Base-by-base conservation (phyloP, 2,888 invertebrate genomes). In the Phortica magna region DNA sequence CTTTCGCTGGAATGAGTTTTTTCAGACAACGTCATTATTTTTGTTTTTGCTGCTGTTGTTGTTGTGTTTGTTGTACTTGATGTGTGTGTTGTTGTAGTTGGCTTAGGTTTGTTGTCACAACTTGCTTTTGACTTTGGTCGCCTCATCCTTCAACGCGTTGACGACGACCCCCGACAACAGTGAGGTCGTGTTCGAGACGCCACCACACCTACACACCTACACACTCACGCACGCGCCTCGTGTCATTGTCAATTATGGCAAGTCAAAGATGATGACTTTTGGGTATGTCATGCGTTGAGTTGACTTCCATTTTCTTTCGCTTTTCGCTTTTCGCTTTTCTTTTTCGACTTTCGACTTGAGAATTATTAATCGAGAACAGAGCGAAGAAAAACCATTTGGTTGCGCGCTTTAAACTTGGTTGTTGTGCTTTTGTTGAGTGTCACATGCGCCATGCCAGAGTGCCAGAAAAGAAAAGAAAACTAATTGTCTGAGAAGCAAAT, bases 211-310 rank as follows among this genome's bases (percentile, higher is more conserved):
- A 41, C 67, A 12, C 12, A n/a, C n/a, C n/a, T n/a, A n/a, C n/a
- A n/a, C 22, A 22, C 9, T 19, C 59, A 14, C 17, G 10, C 70
- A 53, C n/a, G 31, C 70, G n/a, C 48, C 55, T 17, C 31, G 22
- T 71, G 55, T 71, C 70, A 71, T 41, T 71, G 70, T 71, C 70
- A 71, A 71, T 71, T 71, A 55, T 71, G 53, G 55, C 70, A 71
- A 71, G 53, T 71, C 55, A 71, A 55, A 71, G 55, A 71, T 71
- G 70, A 71, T 71, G 70, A 55, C 70, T 71, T 68, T 71, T 14
- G 19, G 42, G 55, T 31, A 43, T 7, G 10, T 19, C 10, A 61
- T 42, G 70, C 42, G 55, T 53, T 5, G 39, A 53, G 55, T 31
- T 71, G 70, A 71, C 70, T 71, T 68, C n/a, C n/a, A 19, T 68